Conservation (phyloP, 2,797 vertebrate species). For the Okamejei kenojei region DNA sequence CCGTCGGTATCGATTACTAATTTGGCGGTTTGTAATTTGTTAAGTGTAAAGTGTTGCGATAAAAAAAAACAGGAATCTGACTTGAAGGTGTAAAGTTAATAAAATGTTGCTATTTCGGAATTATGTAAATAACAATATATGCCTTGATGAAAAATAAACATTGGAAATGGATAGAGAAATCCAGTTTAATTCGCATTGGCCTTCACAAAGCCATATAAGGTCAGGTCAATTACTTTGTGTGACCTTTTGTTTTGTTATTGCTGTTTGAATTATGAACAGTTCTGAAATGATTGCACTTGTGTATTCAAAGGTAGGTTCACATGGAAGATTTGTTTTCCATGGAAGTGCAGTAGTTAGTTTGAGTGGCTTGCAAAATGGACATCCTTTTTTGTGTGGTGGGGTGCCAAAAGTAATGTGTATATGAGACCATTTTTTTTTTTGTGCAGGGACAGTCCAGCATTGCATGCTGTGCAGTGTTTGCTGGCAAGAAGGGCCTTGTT, state of each 20-base stretch:
- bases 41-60: not conserved
- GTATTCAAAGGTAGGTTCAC: not conserved
- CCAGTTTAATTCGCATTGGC: not conserved
- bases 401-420: slow-evolving; percentile 7
- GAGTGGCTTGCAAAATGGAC: not conserved
- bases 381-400: slow-evolving; percentile 9
- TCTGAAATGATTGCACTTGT: not conserved
- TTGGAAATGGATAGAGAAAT: not conserved
- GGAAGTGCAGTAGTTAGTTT: not conserved
- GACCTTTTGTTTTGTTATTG: not conserved
- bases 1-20: not conserved
- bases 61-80: not conserved
- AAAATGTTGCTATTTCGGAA: not conserved
- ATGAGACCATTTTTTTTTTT: slow-evolving; percentile 14
- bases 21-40: not conserved
- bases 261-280: not conserved
- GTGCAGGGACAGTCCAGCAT: not conserved
- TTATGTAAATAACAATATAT: not conserved
- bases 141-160: not conserved
- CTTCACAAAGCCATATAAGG: slow-evolving; percentile 20
- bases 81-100: not conserved
- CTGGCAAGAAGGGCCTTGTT: not conserved
- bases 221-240: slow-evolving; percentile 8
- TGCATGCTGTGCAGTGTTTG: slow-evolving; percentile 18
- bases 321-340: too few relatives aligned